Base-by-base conservation (phyloP, 2,113 vertebrate genomes). In the Campylomormyrus tamandua region DNA sequence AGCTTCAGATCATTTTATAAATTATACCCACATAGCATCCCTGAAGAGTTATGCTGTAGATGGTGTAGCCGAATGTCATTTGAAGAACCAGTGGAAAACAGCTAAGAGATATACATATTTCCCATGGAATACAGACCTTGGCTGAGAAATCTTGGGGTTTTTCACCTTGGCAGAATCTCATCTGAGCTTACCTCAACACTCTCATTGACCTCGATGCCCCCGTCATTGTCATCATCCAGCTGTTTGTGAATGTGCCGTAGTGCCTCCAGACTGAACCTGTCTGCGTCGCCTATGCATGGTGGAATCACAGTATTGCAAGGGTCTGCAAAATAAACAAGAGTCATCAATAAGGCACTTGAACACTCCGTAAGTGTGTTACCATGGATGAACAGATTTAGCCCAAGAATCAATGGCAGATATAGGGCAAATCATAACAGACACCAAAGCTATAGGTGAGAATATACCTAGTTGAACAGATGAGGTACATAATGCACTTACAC, bases 181-280 rank as follows among this genome's bases (percentile, higher is more conserved):
- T 42, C 21, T 0, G 17, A 19, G 15, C 96, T 94, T 95, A 99
- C 98, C 97, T 99, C 98, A 92, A 98, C 97, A 13, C 98, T 99
- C 96, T 99, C 98, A 91, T 99, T 98, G 91, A 99, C 98, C 94
- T 99, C 98, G 27, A 99, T 99, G 1, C 98, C 98, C 13, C 98
- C 98, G 35, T 99, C 98, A 87, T 99, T 98, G 96, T 99, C 98
- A 88, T 99, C 98, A 46, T 99, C 98, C 96, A 99, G 97, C 92
- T 99, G 98, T 90, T 99, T 99, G 93, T 99, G 98, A 93, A 99
- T 99, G 94, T 97, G 98, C 17, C 97, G 97, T 87, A 99, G 96
- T 48, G 98, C 98, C 93, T 99, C 98, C 27, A 99, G 95, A 90
- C 98, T 99, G 94, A 97, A 98, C 87, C 97, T 96, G 90, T 99